A percentile compares a stretch with the other conserved stretches of the same genome.
These are phyloP conservation scores for Sylvia atricapilla DNA, from an alignment of 2,113 vertebrate genomes.

Conservation along the genomic window DNA sequence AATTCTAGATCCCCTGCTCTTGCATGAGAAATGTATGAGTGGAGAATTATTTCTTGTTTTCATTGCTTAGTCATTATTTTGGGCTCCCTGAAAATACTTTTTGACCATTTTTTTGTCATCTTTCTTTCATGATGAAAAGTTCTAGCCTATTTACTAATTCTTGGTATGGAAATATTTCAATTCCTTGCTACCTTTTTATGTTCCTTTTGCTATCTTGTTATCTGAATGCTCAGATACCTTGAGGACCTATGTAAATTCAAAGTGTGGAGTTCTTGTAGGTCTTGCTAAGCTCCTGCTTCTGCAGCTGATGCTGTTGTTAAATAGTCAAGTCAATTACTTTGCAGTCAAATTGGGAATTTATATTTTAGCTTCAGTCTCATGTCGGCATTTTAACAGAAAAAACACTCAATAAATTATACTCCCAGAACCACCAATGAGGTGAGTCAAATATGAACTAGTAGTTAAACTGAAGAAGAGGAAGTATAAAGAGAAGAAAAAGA, in stretches of 20 bases:
- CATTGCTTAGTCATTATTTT: neutral
- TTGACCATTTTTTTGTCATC: rapidly evolving
- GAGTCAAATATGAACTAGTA: neutral
- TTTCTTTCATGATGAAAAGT: neutral
- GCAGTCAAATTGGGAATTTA: neutral
- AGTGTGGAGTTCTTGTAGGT: neutral
- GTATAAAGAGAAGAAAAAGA: neutral
- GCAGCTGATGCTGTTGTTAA: neutral
- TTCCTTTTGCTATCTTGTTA: neutral
- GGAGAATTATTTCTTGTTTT: neutral
- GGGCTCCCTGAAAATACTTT: neutral
- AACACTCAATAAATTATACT: neutral
- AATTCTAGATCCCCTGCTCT: neutral
- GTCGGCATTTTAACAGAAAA: neutral
- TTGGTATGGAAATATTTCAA: neutral
- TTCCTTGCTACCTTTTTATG: neutral
- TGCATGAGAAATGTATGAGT: neutral
- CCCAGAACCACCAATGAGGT: neutral
- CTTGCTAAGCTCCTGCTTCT: neutral
- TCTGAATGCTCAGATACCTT: neutral
- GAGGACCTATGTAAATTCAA: neutral
- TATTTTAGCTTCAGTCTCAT: neutral
- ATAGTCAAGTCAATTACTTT: neutral
- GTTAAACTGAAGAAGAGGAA: neutral
- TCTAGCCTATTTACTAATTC: neutral